A percentile compares a stretch with the other conserved stretches of the same genome.
Conservation (phyloP, 2,797 vertebrate genomes). For the Molossus molossus region DNA sequence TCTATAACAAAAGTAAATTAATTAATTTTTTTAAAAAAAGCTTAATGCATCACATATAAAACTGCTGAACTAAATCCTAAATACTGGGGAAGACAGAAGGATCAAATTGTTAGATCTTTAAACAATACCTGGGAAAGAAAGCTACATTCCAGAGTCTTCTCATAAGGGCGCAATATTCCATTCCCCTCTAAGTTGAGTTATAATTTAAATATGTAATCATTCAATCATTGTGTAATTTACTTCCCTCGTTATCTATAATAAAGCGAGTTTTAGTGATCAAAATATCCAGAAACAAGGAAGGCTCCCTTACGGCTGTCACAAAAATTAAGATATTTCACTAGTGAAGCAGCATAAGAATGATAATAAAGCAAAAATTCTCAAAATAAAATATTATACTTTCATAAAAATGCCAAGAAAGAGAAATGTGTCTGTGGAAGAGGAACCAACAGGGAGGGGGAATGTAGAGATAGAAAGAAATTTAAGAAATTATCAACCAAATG, state of each 20-base stretch:
- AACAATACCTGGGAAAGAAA: neutral
- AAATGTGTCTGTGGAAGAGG: neutral
- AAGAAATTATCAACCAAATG: conserved; percentile 19
- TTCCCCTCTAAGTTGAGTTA: conserved; percentile 34
- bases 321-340: conserved; percentile 37
- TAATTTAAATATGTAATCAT: conserved; percentile 27
- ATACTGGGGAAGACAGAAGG: neutral
- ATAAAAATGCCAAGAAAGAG: conserved; percentile 23
- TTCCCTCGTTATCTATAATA: neutral
- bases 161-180: neutral
- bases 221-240: neutral
- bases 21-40: neutral
- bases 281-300: conserved; percentile 57
- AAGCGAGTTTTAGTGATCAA: conserved; percentile 16
- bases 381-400: conserved; percentile 10
- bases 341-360: neutral
- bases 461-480: conserved; percentile 32
- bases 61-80: conserved; percentile 24
- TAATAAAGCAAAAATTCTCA: neutral
- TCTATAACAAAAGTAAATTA: too few relatives aligned
- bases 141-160: conserved; percentile 6
- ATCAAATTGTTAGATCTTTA: neutral
- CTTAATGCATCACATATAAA: neutral
- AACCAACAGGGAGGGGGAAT: neutral
- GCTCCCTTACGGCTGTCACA: neutral